Evolutionary conservation across 2,888 invertebrate genomes (phyloP), one percentile per base, ranked within the genome.

Genomic region (Cheilosia impressa): DNA sequence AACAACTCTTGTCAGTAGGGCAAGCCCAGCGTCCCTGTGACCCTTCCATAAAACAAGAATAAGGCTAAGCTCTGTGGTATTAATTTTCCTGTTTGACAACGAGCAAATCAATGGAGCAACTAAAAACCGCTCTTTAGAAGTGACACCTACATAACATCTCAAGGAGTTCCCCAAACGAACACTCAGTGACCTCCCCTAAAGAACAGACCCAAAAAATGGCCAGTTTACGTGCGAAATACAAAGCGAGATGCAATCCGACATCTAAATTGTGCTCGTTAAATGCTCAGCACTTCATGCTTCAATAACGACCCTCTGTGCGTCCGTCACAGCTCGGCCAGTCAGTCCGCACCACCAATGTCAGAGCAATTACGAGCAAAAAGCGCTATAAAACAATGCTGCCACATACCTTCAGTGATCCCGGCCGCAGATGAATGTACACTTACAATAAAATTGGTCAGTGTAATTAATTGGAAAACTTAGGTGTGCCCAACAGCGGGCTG

Each of bases 391-490:
- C 85, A 85, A 81, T 85, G 62, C 81, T 66, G 53, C 41, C 71
- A 22, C 22, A 27, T 7, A 62, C 41, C 62, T 27, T 55, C 63
- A 19, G 43, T 52, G n/a, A 53, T 24, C 43, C 55, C 50, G 53
- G 52, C 75, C 69, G 62, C 43, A 69, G 68, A 85, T 76, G 66
- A 60, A 53, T 38, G 47, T 63, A 15, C 34, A 68, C 17, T 45
- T 17, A 62, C 38, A 19, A 62, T 55, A 66, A 60, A 81, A 85
- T 80, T 81, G 72, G 81, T 62, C 81, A 72, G 72, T 85, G 85
- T 77, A 85, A 85, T 81, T 81, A 85, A 85, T 85, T 81, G 85
- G 85, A 85, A 85, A 85, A 85, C 68, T 81, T 72, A 81, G 85
- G 85, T 81, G 85, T 68, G 85, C 85, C 52, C 76, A 43, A 60